phyloP scores from a whole-genome alignment of 2,113 vertebrate species.

The Spea multiplicata region DNA sequence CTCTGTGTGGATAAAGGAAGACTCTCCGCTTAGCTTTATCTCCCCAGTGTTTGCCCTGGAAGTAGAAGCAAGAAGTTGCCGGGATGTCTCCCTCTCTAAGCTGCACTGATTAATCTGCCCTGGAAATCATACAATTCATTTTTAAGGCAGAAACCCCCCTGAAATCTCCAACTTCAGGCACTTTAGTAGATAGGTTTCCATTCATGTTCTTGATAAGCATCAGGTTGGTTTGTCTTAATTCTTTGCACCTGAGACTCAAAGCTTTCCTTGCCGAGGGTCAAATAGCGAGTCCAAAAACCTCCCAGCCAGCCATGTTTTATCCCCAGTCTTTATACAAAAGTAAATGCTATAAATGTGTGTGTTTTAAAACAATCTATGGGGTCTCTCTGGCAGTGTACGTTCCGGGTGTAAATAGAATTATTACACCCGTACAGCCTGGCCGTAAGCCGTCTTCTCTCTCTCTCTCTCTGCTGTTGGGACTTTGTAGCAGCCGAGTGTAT shows the following conservation, averaged over 20 bases:
- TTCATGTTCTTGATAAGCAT: neutral
- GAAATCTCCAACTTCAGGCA: neutral
- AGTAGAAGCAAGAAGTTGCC: too few relatives aligned
- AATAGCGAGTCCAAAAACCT: slow-evolving; percentile 10
- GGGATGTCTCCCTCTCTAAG: too few relatives aligned
- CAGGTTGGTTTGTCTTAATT: slow-evolving; percentile 9
- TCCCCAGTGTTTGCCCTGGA: too few relatives aligned
- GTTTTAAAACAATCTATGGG: too few relatives aligned
- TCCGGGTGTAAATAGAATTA: too few relatives aligned
- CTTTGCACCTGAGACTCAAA: neutral
- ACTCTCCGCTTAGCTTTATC: too few relatives aligned
- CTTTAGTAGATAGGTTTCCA: neutral
- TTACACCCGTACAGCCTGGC: neutral
- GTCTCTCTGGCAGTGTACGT: too few relatives aligned
- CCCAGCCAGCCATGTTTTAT: slow-evolving; percentile 57
- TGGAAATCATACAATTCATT: too few relatives aligned
- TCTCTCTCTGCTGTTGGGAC: neutral
- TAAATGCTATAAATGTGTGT: too few relatives aligned
- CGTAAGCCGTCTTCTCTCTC: neutral
- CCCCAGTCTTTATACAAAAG: too few relatives aligned
- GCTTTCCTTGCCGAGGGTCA: slow-evolving; percentile 27
- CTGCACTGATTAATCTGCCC: too few relatives aligned
- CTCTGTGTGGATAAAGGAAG: too few relatives aligned
- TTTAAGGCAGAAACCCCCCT: neutral
- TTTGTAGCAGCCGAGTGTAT: neutral